Base-by-base conservation (phyloP, 2,888 invertebrate species). In the Machimus rusticus region DNA sequence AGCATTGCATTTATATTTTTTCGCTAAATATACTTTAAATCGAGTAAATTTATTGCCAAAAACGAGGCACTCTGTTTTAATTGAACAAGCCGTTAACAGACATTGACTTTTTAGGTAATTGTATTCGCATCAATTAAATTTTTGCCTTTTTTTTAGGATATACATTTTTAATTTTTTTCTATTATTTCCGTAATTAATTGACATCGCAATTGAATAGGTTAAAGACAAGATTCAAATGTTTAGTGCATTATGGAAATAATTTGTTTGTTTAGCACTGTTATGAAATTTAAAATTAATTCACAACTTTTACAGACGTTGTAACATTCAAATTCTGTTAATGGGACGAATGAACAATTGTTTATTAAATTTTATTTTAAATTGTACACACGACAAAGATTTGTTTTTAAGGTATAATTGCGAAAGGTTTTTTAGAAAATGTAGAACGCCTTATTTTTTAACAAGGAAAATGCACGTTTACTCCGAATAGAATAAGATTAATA, bases 31-130 rank as follows among this genome's bases (percentile, higher is more conserved):
- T 39, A 66, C 28, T 46, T n/a, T 39, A 39, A 78, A 19, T 78
- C 43, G 39, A 43, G 23, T 23, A 19, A 78, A 43, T 78, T 78
- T 78, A 78, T 78, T 78, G 78, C 78, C 78, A 78, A 78, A 78
- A 23, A 78, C 4, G 78, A 78, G 78, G 78, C 78, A 78, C 78
- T 66, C 66, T 66, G 66, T 66, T 14, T 39, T 43, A 78, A 78
- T 78, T 78, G 78, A 78, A 78, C 78, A 78, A 78, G 78, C 78
- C 46, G 78, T 78, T 78, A 78, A 43, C 78, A 43, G 37, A 39
- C 46, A 39, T 78, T 37, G 23, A 78, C 37, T 78, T 43, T 43
- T 43, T n/a, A 39, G 43, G 39, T 23, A 14, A 39, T 19, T 14
- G 0, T 77, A 39, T 77, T 77, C 77, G 12, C 39, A 23, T 12